Percentiles rank a stretch among this genome's conserved stretches.
These are phyloP conservation scores for Siphlonurus alternatus DNA, from an alignment of 2,888 invertebrate genomes.

Conservation along the genomic window DNA sequence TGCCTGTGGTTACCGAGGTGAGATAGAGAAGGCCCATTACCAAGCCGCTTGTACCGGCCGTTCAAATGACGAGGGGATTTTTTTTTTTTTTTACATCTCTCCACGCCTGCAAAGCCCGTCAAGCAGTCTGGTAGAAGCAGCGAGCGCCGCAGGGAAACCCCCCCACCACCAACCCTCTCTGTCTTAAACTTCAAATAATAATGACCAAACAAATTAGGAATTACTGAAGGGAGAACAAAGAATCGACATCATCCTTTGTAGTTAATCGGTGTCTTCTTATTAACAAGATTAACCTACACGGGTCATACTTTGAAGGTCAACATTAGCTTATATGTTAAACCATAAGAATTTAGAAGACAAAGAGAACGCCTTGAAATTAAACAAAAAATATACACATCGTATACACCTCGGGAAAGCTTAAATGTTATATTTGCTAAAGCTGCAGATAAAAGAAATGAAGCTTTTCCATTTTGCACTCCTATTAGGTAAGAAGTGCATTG, in stretches of 20 bases:
- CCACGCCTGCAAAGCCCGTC: neutral
- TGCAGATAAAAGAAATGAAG: too few species aligned
- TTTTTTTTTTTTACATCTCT: neutral
- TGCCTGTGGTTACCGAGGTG: neutral
- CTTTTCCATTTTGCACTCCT: too few species aligned
- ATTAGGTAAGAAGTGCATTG: too few species aligned
- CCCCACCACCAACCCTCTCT: too few species aligned
- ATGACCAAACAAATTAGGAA: constrained; percentile 3
- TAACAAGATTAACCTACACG: neutral
- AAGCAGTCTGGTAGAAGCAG: neutral
- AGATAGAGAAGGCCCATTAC: too few species aligned
- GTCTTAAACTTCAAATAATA: too few species aligned
- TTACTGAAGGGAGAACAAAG: too few species aligned
- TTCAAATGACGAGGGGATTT: neutral
- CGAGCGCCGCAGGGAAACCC: neutral
- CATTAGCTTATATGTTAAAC: neutral
- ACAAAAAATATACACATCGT: neutral
- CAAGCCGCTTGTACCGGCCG: neutral
- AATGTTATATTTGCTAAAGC: too few species aligned
- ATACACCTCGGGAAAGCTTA: too few species aligned
- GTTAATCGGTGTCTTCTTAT: neutral
- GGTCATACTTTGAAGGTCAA: neutral
- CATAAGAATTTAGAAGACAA: neutral
- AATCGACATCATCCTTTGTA: neutral
- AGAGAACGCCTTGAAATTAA: neutral